phyloP scores from a whole-genome alignment of 2,113 vertebrate genomes.

The Siniperca chuatsi region DNA sequence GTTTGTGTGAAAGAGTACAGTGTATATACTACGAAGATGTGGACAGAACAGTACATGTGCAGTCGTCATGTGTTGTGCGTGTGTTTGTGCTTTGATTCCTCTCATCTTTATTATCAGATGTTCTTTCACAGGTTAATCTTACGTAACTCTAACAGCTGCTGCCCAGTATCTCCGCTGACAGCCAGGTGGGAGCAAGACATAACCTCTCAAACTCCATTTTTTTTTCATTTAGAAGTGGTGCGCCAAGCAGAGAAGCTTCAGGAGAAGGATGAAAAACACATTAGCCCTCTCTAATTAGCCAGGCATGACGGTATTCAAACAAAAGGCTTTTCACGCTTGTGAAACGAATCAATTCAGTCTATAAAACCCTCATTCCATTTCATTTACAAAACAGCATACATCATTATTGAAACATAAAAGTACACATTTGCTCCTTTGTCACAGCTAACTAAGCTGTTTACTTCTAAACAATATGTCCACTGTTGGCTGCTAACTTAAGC shows the following conservation, averaged over 20 bases:
- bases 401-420: conserved; percentile 50
- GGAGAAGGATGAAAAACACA: conserved; percentile 53
- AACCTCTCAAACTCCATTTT: conserved; percentile 26
- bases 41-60: neutral
- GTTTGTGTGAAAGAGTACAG: neutral
- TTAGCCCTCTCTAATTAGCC: conserved; percentile 62
- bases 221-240: conserved; percentile 23
- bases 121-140: conserved; percentile 20
- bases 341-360: conserved; percentile 39
- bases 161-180: conserved; percentile 20
- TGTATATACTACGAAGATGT: neutral
- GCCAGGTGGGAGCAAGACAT: neutral
- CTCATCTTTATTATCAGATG: neutral
- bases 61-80: neutral
- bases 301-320: conserved; percentile 30
- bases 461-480: conserved; percentile 25
- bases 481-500: conserved; percentile 28
- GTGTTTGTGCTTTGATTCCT: neutral
- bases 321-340: conserved; percentile 33
- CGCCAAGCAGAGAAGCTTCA: conserved; percentile 1
- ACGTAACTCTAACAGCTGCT: conserved; percentile 2
- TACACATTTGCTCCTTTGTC: conserved; percentile 43
- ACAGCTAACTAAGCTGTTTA: conserved; percentile 28
- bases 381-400: conserved; percentile 36
- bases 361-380: conserved; percentile 48